Base-by-base conservation (phyloP, 2,797 vertebrate species). In the Falco novaeseelandiae region DNA sequence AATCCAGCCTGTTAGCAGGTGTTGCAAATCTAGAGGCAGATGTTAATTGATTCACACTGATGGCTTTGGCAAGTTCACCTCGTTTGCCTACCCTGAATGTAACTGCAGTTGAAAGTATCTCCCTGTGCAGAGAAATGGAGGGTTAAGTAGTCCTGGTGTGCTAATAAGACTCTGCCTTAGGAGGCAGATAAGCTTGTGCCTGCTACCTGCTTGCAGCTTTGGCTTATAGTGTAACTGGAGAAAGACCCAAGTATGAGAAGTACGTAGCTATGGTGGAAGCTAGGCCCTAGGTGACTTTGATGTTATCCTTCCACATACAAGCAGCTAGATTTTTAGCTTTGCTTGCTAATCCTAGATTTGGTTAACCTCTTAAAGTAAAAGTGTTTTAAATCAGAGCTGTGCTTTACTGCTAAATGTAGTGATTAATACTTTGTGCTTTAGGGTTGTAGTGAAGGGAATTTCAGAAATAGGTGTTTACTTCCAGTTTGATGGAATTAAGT, bases 41-140 rank as follows among this genome's bases (percentile, higher is more conserved):
- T 95, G 89, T 79, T 96, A 95, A 96, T 87, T 95, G 93, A 86
- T 93, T 94, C 88, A 54, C 70, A 70, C 62, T 84, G 94, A 91
- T 0, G 6, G 30, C 73, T 90, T 91, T 90, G 70, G 83, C 93
- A 91, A 42, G 59, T 82, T 94, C 70, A 87, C 83, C 87, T 96
- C 4, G 2, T 94, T 96, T 95, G 70, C 46, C 52, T 92, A 51
- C 25, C 20, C 77, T 63, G 73, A 79, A n/a, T 34, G 22, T 52
- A 86, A 52, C 38, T 84, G 66, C 58, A 90, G 42, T 51, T 3
- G 11, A 89, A 77, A 84, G 42, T 22, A 29, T 21, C 20, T 95
- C 70, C 57, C 66, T 72, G 25, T 55, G 48, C 23, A 80, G 23
- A 71, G 48, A 72, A 87, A 82, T 2, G 25, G 79, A 44, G 73